phyloP scores from a whole-genome alignment of 2,113 vertebrate species.

The Alexandromys fortis region DNA sequence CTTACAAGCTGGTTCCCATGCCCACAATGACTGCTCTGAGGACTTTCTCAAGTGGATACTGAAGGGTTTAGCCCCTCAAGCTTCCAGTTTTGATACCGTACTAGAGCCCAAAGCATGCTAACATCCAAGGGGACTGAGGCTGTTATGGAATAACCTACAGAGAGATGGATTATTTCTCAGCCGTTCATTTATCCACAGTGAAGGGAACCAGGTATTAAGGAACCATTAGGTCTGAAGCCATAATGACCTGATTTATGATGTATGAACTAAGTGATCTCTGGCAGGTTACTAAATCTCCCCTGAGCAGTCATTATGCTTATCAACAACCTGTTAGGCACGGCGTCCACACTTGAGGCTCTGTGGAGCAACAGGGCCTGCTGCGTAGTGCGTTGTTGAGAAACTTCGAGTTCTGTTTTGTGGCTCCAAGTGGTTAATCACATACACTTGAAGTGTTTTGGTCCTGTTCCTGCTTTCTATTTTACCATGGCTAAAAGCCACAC shows the following conservation, averaged over 20 bases:
- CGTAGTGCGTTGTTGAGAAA: not conserved
- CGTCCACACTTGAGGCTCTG: not conserved
- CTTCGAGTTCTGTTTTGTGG: not conserved
- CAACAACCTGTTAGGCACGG: conserved; percentile 1
- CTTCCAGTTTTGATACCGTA: not conserved
- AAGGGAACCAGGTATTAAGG: not conserved
- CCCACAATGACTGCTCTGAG: not conserved
- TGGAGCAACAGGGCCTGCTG: not conserved
- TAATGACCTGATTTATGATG: conserved; percentile 34
- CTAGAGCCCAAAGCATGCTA: not conserved
- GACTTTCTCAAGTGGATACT: not conserved
- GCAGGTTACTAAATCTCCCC: conserved; percentile 58
- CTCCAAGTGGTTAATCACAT: conserved; percentile 35
- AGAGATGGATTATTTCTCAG: not conserved
- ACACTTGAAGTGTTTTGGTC: not conserved
- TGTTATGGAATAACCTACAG: not conserved
- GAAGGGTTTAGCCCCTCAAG: not conserved
- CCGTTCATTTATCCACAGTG: not conserved
- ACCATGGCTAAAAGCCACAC: not conserved
- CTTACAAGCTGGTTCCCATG: not conserved
- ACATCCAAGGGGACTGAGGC: not conserved
- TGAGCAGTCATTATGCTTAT: conserved; percentile 42
- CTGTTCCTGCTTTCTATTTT: not conserved
- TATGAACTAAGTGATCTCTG: conserved; percentile 54
- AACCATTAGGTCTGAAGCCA: conserved; percentile 45